phyloP scores from a whole-genome alignment of 1,140 invertebrate species.

The Sarcophaga peregrina region DNA sequence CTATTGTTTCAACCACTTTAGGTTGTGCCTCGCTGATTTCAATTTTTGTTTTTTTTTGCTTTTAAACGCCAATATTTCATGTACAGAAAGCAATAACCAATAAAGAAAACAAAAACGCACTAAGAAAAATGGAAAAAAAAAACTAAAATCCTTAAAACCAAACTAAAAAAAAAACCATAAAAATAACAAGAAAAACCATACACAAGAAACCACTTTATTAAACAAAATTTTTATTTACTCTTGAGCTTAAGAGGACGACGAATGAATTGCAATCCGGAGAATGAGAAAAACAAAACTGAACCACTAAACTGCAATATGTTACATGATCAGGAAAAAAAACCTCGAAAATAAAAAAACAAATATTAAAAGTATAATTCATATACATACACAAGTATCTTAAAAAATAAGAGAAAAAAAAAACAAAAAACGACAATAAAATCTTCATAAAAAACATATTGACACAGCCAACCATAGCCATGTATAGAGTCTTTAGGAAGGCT shows the following conservation, averaged over 20 bases:
- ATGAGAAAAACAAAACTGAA: neutral
- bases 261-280: neutral
- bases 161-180: neutral
- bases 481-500: neutral
- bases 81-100: neutral
- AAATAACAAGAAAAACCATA: neutral
- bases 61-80: constrained; percentile 15
- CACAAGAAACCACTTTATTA: constrained; percentile 17
- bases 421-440: neutral
- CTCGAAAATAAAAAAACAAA: neutral
- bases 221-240: constrained; percentile 17
- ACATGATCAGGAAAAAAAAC: neutral
- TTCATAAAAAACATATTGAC: neutral
- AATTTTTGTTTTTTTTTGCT: neutral
- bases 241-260: neutral
- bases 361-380: too few relatives aligned
- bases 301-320: constrained; percentile 17
- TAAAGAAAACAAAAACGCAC: neutral
- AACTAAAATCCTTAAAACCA: neutral
- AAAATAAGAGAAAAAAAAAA: neutral
- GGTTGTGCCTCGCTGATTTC: neutral
- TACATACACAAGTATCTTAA: neutral
- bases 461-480: neutral
- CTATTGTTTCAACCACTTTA: neutral
- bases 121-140: neutral